These are phyloP conservation scores for Hemithea aestivaria DNA, from an alignment of 2,888 invertebrate genomes.

Conservation along the genomic window DNA sequence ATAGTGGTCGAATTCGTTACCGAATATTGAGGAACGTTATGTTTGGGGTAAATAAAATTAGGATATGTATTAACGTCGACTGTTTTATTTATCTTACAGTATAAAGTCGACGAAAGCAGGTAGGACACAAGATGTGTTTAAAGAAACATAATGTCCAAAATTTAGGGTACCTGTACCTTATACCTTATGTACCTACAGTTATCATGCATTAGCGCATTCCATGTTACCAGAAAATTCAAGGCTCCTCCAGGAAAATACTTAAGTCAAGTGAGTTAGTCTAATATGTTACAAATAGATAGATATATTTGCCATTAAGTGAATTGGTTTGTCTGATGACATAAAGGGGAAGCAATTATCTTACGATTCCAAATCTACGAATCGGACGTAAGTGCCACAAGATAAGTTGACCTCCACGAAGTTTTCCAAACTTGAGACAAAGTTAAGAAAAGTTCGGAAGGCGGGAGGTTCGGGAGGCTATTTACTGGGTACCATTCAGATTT, in stretches of 20 bases:
- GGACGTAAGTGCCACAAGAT: constrained; percentile 29
- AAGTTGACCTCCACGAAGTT: constrained; percentile 40
- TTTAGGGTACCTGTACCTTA: no score
- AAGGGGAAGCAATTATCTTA: constrained; percentile 26
- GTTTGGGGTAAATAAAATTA: constrained; percentile 30
- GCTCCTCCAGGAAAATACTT: no score
- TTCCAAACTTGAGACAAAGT: constrained; percentile 48
- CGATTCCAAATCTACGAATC: constrained; percentile 10
- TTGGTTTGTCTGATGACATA: constrained; percentile 7
- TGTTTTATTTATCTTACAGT: constrained; percentile 8
- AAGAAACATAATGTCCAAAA: no score
- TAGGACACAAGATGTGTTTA: no score
- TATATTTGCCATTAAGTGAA: neutral
- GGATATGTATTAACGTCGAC: constrained; percentile 15
- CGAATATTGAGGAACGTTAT: constrained; percentile 19
- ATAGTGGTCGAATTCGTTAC: constrained; percentile 32
- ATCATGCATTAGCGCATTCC: no score
- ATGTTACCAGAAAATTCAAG: no score
- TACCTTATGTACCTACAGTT: no score
- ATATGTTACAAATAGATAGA: no score
- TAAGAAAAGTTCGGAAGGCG: constrained; percentile 49
- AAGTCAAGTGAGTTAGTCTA: no score
- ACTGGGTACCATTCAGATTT: constrained; percentile 74
- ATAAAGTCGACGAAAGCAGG: no score
- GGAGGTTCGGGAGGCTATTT: constrained; percentile 50